Evolutionary conservation across 2,888 invertebrate species (phyloP).

Genomic region (Nomada goodeniana): DNA sequence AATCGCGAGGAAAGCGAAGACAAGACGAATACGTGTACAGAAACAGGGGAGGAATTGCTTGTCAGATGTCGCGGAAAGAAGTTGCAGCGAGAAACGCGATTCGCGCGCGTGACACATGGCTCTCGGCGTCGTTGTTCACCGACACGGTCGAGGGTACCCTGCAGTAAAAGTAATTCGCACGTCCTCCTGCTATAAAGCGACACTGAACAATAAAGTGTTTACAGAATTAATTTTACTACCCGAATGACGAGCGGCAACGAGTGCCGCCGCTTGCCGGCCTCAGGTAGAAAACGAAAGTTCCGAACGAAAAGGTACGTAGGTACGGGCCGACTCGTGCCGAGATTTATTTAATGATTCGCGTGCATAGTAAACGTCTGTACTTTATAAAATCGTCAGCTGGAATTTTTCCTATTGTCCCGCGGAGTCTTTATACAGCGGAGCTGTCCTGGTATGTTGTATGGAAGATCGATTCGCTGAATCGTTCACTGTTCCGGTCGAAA

Average conservation of each 20-base stretch:
- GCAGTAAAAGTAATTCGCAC: conserved; percentile 78
- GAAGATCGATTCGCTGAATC: neutral
- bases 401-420: conserved; percentile 12
- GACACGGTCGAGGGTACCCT: conserved; percentile 55
- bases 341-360: conserved; percentile 25
- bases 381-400: conserved; percentile 9
- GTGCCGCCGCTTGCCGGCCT: conserved; percentile 2
- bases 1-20: neutral
- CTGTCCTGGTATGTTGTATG: neutral
- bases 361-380: conserved; percentile 1
- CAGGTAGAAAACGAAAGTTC: conserved; percentile 71
- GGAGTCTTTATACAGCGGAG: neutral
- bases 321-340: neutral
- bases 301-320: neutral
- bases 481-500: neutral
- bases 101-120: conserved; percentile 71
- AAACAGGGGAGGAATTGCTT: too few species aligned
- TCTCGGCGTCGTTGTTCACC: conserved; percentile 49
- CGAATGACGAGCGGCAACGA: conserved; percentile 53
- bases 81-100: conserved; percentile 48
- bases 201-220: conserved; percentile 79
- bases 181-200: conserved; percentile 76
- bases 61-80: conserved; percentile 6
- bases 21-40: too few species aligned
- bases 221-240: conserved; percentile 80